phyloP scores from a whole-genome alignment of 1,140 invertebrate species.

The Drosophila chauvacae region DNA sequence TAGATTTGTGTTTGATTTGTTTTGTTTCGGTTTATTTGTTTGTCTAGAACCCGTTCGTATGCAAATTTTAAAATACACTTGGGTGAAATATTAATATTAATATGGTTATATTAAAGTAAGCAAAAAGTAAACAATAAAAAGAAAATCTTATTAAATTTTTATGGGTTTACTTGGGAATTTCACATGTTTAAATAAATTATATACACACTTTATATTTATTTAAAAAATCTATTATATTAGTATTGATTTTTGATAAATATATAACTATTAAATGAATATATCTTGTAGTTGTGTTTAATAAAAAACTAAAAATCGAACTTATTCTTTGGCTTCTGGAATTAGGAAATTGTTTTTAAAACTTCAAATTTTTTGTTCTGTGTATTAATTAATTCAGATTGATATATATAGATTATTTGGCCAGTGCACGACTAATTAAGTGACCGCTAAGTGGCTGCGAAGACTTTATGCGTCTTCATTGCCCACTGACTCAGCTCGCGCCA shows the following conservation, averaged over 20 bases:
- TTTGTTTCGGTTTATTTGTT: conserved; percentile 45
- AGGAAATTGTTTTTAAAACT: background rate
- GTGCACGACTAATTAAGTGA: conserved; percentile 54
- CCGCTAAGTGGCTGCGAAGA: conserved; percentile 43
- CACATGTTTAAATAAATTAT: background rate
- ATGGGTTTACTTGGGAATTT: background rate
- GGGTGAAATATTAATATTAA: background rate
- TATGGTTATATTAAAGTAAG: background rate
- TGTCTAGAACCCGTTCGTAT: conserved; percentile 38
- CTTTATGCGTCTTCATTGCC: conserved; percentile 17
- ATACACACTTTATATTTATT: too few relatives aligned
- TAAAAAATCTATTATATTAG: too few relatives aligned
- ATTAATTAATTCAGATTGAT: background rate
- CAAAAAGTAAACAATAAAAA: background rate
- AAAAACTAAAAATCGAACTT: background rate
- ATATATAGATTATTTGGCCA: conserved; percentile 13
- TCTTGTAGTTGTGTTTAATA: background rate
- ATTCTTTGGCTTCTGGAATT: background rate
- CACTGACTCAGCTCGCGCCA: conserved; percentile 47
- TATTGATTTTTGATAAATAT: too few relatives aligned
- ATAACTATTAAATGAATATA: background rate
- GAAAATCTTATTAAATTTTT: too few relatives aligned
- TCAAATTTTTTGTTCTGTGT: background rate
- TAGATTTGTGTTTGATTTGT: conserved; percentile 26
- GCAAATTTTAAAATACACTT: conserved; percentile 20